Evolutionary conservation across 2,113 vertebrate genomes (phyloP).

Genomic region (Peucedramus taeniatus): DNA sequence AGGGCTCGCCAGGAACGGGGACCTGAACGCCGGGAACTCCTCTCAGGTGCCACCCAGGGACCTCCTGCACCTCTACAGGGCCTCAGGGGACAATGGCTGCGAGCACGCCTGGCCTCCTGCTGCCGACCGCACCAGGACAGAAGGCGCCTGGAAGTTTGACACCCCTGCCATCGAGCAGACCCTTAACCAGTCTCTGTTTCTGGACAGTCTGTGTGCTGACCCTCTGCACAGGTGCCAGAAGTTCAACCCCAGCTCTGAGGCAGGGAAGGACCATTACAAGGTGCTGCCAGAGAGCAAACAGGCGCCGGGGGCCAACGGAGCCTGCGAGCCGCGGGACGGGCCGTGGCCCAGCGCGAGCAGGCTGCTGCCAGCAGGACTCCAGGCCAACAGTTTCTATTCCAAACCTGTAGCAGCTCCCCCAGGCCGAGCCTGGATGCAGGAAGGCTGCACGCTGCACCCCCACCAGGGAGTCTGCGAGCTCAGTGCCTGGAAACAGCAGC

Average conservation of each 20-base stretch:
- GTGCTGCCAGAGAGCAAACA: slow-evolving; percentile 81
- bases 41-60: slow-evolving; percentile 65
- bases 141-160: slow-evolving; percentile 85
- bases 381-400: slow-evolving; percentile 69
- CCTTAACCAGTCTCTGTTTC: slow-evolving; percentile 85
- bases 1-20: slow-evolving; percentile 54
- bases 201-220: slow-evolving; percentile 79
- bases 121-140: slow-evolving; percentile 74
- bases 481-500: slow-evolving; percentile 85
- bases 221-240: slow-evolving; percentile 80
- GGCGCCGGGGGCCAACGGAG: slow-evolving; percentile 20
- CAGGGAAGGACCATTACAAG: slow-evolving; percentile 77
- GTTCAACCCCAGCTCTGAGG: slow-evolving; percentile 62
- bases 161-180: slow-evolving; percentile 85
- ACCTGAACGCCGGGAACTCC: background rate
- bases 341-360: slow-evolving; percentile 36
- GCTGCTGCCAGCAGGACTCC: slow-evolving; percentile 38
- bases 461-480: slow-evolving; percentile 80
- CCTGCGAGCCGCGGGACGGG: slow-evolving; percentile 67
- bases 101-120: slow-evolving; percentile 79
- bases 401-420: slow-evolving; percentile 67
- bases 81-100: slow-evolving; percentile 75
- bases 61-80: slow-evolving; percentile 75
- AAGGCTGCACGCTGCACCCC: slow-evolving; percentile 66
- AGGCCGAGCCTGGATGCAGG: slow-evolving; percentile 75